These are phyloP conservation scores for Pachycephus smyrnensis DNA, from an alignment of 2,888 invertebrate genomes.

Conservation along the genomic window DNA sequence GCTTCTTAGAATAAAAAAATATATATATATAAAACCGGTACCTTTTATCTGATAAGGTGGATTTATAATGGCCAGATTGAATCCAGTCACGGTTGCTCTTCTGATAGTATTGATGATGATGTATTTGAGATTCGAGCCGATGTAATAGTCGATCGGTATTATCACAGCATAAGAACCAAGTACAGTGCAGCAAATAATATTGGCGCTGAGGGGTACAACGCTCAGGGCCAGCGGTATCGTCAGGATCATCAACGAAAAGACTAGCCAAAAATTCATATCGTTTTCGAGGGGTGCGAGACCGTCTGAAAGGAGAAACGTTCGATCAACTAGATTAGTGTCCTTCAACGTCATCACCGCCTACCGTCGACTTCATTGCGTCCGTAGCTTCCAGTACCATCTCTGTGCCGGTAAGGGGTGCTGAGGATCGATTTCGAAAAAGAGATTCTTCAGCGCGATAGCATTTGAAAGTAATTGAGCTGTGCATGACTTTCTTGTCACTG, in stretches of 20 bases:
- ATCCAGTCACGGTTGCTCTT: slow-evolving; percentile 72
- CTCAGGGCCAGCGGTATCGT: slow-evolving; percentile 69
- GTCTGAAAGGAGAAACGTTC: slow-evolving; percentile 62
- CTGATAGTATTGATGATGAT: slow-evolving; percentile 77
- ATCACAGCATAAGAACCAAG: slow-evolving; percentile 75
- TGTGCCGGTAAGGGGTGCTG: not conserved
- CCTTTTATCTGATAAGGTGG: slow-evolving; percentile 74
- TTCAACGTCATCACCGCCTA: not conserved
- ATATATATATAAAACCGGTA: slow-evolving; percentile 53
- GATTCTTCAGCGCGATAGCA: not conserved
- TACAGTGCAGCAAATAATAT: slow-evolving; percentile 74
- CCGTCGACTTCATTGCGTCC: not conserved
- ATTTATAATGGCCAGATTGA: slow-evolving; percentile 71
- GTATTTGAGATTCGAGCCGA: slow-evolving; percentile 76
- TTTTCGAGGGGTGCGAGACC: slow-evolving; percentile 66
- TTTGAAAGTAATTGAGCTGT: not conserved
- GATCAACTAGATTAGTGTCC: slow-evolving; percentile 16
- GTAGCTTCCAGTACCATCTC: not conserved
- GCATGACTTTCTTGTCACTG: not conserved
- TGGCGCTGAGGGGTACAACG: slow-evolving; percentile 69
- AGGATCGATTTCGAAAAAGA: not conserved
- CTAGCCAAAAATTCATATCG: slow-evolving; percentile 75
- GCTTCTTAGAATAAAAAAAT: not conserved
- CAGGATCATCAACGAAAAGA: slow-evolving; percentile 71
- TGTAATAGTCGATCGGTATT: slow-evolving; percentile 74